Evolutionary conservation across 2,888 invertebrate species (phyloP).

Genomic region (Drosophila affinis): DNA sequence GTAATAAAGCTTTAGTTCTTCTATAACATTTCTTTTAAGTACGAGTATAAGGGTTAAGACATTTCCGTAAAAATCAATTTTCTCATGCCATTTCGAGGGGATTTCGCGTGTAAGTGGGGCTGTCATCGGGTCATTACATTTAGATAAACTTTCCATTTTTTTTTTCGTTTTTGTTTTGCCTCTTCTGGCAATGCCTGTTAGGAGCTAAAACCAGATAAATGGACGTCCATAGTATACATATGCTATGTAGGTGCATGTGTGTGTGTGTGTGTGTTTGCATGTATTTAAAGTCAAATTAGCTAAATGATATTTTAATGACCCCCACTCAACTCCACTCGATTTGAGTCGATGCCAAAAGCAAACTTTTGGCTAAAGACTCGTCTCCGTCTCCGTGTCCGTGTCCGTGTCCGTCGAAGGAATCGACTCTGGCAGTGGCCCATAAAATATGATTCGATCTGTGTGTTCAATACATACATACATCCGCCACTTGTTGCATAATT

Average conservation of each 20-base stretch:
- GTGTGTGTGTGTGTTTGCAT: background rate
- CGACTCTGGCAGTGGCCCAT: slow-evolving; percentile 28
- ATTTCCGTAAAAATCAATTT: background rate
- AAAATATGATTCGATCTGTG: slow-evolving; percentile 56
- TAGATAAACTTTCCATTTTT: slow-evolving; percentile 41
- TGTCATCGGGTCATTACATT: slow-evolving; percentile 37
- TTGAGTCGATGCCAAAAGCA: slow-evolving; percentile 35
- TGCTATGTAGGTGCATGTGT: background rate
- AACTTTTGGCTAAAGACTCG: slow-evolving; percentile 15
- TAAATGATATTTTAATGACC: slow-evolving; percentile 46
- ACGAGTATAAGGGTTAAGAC: too few species aligned
- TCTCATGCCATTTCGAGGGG: slow-evolving; percentile 10
- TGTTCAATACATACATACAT: slow-evolving; percentile 19
- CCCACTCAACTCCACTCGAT: slow-evolving; percentile 36
- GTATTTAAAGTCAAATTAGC: slow-evolving; percentile 35
- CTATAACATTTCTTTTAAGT: too few species aligned
- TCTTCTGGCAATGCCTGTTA: slow-evolving; percentile 18
- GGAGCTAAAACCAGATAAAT: background rate
- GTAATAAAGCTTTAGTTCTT: too few species aligned
- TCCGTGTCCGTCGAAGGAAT: slow-evolving; percentile 18
- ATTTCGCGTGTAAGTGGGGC: slow-evolving; percentile 21
- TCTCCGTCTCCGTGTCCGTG: background rate
- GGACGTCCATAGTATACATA: too few species aligned
- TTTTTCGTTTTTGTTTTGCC: slow-evolving; percentile 9
- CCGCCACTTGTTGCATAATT: slow-evolving; percentile 64